Base-by-base conservation (phyloP, 2,113 vertebrate genomes). In the Protomyctophum bolini region DNA sequence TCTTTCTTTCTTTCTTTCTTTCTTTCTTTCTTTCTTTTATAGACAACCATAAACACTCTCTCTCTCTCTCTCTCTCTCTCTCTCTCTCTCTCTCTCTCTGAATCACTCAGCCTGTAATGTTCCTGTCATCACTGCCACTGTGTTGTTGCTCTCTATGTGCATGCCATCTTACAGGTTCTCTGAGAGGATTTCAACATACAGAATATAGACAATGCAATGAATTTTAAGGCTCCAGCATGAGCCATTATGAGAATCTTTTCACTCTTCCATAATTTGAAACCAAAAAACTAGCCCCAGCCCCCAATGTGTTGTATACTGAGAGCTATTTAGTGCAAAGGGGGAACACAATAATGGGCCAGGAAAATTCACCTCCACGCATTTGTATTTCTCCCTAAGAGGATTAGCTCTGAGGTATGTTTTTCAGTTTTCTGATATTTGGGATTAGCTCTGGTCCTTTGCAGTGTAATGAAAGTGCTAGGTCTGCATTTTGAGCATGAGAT, bases 351-450 rank as follows among this genome's bases (percentile, higher is more conserved):
- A 85, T 72, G 52, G 79, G 50, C n/a, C 70, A 58, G 72, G 78
- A 75, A 78, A 81, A 88, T 60, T 63, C 68, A 70, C 69, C 76
- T 73, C 52, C 63, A 74, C 56, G 64, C 80, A 71, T 87, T 80
- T 84, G 69, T 83, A 73, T 86, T 81, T 76, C 45, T 62, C 51
- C 14, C 49, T 76, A 86, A 88, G 79, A 73, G 76, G 83, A 87
- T 91, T 83, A 86, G 50, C 61, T 21, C 21, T 58, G 73, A 66
- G 71, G 75, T 76, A 58, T 80, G 75, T 8, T 21, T 73, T 14
- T 21, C 63, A 68, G 67, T 70, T 73, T 70, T 73, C 68, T 70
- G 47, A 71, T 75, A 67, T 71, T 62, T 62, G 33, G 77, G 63
- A 80, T 75, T 80, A 74, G 59, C 61, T 67, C 52, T 56, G 58